These are phyloP conservation scores for Syrmaticus mikado DNA, from an alignment of 2,113 vertebrate genomes.

Conservation along the genomic window DNA sequence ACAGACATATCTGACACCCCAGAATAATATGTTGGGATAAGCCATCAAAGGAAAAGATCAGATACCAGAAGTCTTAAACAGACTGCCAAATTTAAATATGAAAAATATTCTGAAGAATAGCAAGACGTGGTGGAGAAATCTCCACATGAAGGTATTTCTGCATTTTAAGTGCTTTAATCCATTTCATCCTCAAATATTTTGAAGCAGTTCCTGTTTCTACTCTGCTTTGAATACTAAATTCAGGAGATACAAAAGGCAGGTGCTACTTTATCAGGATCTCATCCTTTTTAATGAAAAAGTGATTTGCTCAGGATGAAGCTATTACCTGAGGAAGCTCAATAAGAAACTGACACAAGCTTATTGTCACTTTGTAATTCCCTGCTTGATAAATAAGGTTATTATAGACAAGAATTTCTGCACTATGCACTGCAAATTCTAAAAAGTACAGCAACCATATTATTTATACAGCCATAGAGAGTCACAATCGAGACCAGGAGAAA, in stretches of 20 bases:
- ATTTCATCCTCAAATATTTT: conserved; percentile 26
- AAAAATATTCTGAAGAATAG: conserved; percentile 46
- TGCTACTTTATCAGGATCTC: not conserved
- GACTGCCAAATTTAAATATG: conserved; percentile 52
- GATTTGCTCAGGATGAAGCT: not conserved
- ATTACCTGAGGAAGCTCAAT: not conserved
- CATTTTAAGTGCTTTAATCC: not conserved
- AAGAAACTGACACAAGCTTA: conserved; percentile 15
- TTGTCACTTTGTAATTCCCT: not conserved
- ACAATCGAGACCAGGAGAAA: not conserved
- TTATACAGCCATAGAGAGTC: not conserved
- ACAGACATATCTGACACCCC: not conserved
- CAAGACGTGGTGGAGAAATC: not conserved
- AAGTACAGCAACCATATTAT: not conserved
- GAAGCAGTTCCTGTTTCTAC: not conserved
- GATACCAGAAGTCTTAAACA: not conserved
- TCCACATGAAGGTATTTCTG: conserved; percentile 27
- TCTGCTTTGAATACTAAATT: conserved; percentile 19
- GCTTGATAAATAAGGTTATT: not conserved
- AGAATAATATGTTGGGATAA: conserved; percentile 18
- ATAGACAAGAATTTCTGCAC: conserved; percentile 1
- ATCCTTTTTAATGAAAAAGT: conserved; percentile 22
- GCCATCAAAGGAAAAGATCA: conserved; percentile 7
- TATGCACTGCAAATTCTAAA: not conserved
- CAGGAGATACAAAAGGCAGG: not conserved